These are phyloP conservation scores for Macheiramphus alcinus DNA, from an alignment of 2,113 vertebrate species.

Conservation along the genomic window DNA sequence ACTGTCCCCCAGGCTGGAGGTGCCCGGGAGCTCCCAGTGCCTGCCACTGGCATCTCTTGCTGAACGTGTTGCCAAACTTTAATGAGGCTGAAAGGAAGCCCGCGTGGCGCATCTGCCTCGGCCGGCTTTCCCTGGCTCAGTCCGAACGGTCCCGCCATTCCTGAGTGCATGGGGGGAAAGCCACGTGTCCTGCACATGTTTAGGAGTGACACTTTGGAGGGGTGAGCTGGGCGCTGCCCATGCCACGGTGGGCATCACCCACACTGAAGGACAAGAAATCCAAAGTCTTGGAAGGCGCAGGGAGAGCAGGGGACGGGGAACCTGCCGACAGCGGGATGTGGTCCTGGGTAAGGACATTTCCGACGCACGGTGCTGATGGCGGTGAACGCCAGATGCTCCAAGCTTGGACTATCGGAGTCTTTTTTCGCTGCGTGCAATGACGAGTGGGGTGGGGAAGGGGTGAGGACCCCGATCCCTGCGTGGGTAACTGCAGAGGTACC, in stretches of 20 bases:
- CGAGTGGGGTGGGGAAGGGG: neutral
- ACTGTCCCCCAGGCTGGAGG: neutral
- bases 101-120: fast-evolving
- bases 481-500: too few species aligned
- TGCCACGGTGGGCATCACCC: neutral
- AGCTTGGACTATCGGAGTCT: fast-evolving
- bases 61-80: neutral
- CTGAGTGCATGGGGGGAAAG: fast-evolving
- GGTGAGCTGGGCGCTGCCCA: fast-evolving
- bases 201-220: fast-evolving
- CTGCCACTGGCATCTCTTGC: neutral
- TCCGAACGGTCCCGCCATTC: fast-evolving
- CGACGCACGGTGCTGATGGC: fast-evolving
- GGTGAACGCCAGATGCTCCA: neutral
- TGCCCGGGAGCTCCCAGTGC: neutral
- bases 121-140: too few species aligned
- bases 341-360: neutral
- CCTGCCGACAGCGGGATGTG: fast-evolving
- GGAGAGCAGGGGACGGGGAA: neutral
- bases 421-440: too few species aligned
- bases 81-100: neutral
- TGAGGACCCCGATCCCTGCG: neutral
- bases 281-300: neutral
- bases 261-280: neutral
- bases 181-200: fast-evolving